Conservation (phyloP, 1,140 invertebrate genomes). For the Zaprionus ornatus region DNA sequence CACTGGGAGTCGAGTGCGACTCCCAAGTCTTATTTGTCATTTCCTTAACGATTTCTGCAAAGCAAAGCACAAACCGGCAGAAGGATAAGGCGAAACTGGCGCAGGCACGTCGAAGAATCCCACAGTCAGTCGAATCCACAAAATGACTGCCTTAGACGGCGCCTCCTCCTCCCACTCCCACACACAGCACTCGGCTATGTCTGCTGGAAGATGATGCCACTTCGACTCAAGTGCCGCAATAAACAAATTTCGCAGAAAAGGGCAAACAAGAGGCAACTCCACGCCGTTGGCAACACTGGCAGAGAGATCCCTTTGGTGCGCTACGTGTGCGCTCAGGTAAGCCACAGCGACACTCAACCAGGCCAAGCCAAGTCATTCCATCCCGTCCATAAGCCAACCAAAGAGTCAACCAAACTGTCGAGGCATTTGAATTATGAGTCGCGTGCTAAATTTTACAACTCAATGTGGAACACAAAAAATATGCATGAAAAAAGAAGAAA, state of each 20-base stretch:
- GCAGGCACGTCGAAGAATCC: constrained; percentile 64
- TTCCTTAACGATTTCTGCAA: constrained; percentile 78
- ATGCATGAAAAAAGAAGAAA: not conserved
- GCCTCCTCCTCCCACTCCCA: not conserved
- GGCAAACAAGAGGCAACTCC: constrained; percentile 18
- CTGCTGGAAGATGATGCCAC: constrained; percentile 72
- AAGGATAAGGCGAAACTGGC: constrained; percentile 32
- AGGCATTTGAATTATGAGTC: constrained; percentile 50
- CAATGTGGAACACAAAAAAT: constrained; percentile 23
- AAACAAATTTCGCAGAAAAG: constrained; percentile 75
- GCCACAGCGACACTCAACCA: constrained; percentile 25
- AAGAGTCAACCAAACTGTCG: constrained; percentile 8
- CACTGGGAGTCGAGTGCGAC: not conserved
- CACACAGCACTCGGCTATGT: constrained; percentile 16
- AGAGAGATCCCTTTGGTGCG: constrained; percentile 33
- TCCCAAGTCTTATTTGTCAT: constrained; percentile 65
- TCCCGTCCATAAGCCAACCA: not conserved
- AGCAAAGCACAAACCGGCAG: constrained; percentile 65
- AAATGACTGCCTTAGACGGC: constrained; percentile 10
- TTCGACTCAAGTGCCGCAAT: constrained; percentile 79
- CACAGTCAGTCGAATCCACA: constrained; percentile 21
- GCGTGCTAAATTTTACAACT: constrained; percentile 49
- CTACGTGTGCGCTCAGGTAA: constrained; percentile 64
- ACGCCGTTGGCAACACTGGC: constrained; percentile 7
- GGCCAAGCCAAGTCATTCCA: not conserved